Percentiles rank a stretch among this genome's conserved stretches.
These are phyloP conservation scores for Anastrepha ludens DNA, from an alignment of 1,140 invertebrate genomes.

Conservation along the genomic window DNA sequence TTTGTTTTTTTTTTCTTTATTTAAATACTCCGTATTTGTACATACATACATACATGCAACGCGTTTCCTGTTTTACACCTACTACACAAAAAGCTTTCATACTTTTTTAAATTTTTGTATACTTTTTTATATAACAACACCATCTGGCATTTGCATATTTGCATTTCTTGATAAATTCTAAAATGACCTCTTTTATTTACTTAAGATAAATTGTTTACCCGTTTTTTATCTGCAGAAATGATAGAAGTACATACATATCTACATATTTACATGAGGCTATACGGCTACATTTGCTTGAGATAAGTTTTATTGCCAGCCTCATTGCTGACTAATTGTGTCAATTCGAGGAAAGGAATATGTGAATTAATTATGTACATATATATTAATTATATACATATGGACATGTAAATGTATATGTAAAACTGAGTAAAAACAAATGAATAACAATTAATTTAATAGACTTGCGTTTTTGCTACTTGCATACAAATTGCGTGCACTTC, in stretches of 20 bases:
- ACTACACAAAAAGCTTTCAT: no score
- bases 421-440: not conserved
- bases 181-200: slow-evolving; percentile 2
- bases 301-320: not conserved
- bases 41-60: no score
- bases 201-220: not conserved
- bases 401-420: not conserved
- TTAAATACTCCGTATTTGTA: no score
- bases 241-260: not conserved
- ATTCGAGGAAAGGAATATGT: not conserved
- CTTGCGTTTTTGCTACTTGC: not conserved
- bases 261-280: not conserved
- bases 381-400: not conserved
- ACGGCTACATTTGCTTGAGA: not conserved
- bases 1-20: no score
- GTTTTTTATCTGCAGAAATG: no score
- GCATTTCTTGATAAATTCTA: not conserved
- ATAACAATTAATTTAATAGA: not conserved
- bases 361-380: not conserved
- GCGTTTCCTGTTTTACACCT: no score
- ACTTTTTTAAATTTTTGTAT: no score
- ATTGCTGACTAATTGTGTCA: not conserved
- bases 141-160: not conserved
- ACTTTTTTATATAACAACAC: no score
- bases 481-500: not conserved